Percentiles rank a stretch among this genome's conserved stretches.
Conservation (phyloP, 2,888 invertebrate species). For the Disparrhopalites patrizii region DNA sequence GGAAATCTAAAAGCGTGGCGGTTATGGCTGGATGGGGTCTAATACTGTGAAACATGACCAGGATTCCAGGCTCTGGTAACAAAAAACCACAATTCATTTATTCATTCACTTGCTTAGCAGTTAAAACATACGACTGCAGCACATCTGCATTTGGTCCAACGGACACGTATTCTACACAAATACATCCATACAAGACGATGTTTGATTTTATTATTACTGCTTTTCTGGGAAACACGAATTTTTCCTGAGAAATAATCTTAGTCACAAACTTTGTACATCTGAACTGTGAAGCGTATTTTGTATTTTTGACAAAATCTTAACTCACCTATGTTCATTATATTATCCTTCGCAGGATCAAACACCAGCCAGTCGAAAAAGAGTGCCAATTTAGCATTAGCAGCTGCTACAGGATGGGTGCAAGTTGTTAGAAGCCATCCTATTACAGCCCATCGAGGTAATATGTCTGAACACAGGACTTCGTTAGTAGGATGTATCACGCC, state of each 20-base stretch:
- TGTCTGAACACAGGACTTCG: conserved; percentile 86
- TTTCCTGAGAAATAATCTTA: no score
- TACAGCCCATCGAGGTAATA: conserved; percentile 91
- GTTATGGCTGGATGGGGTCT: conserved; percentile 86
- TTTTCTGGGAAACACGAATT: no score
- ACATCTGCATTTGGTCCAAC: no score
- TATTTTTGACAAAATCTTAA: conserved; percentile 1
- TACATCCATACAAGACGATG: background rate
- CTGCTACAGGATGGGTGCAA: conserved; percentile 82
- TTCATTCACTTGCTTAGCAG: no score
- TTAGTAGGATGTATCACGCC: conserved; percentile 91
- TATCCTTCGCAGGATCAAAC: conserved; percentile 84
- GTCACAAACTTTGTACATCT: no score
- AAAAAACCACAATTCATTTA: no score
- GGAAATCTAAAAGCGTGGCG: conserved; percentile 82
- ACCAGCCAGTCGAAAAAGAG: conserved; percentile 92
- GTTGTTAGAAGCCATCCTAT: conserved; percentile 90
- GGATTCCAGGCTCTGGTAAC: conserved; percentile 74
- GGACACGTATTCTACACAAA: background rate
- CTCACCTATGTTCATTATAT: conserved; percentile 84
- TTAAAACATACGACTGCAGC: no score
- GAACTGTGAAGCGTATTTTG: no score
- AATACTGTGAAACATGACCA: conserved; percentile 92
- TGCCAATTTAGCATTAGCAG: conserved; percentile 84
- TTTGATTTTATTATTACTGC: no score